Evolutionary conservation across 2,113 vertebrate genomes (phyloP), one percentile per base, ranked within the genome.

Genomic region (Nematolebias whitei): DNA sequence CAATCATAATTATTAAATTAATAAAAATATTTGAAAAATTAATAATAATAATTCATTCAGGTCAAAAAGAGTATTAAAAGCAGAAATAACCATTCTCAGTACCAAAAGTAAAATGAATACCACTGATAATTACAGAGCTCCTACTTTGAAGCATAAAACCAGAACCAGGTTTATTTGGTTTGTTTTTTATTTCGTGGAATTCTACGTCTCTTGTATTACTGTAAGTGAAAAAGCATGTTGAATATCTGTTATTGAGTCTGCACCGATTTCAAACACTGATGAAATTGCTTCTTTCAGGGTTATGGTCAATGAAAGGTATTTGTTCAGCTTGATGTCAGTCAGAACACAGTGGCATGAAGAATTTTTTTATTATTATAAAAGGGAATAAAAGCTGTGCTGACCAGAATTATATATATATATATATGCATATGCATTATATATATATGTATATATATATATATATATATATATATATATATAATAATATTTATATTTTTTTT

Each of bases 181-280:
- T 62, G n/a, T n/a, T 62, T 82, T 71, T 85, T 81, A 71, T 63
- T 58, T 76, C 74, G 54, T 73, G 83, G 71, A 62, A 72, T 75
- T 63, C 22, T 64, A 67, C 66, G 77, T 63, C 65, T 70, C 68
- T 53, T 71, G 66, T 68, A 67, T 29, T 79, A 63, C 80, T 75
- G 57, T 50, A 51, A 78, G 65, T 66, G 60, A 71, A 32, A 69
- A 58, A 74, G 73, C 66, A 78, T 68, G 82, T 49, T 74, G 68
- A 57, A 67, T 77, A 67, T 78, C 47, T 76, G 53, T 74, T 49
- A 57, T n/a, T n/a, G 63, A 49, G 29, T 35, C 43, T 63, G 75
- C 57, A 26, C 54, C n/a, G 38, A 32, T 29, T 63, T 83, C 78
- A 83, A 76, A 78, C 54, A 10, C 26, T 63, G 41, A 83, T 74